Evolutionary conservation across 2,797 vertebrate genomes (phyloP).

Genomic region (Clarias fuscus): DNA sequence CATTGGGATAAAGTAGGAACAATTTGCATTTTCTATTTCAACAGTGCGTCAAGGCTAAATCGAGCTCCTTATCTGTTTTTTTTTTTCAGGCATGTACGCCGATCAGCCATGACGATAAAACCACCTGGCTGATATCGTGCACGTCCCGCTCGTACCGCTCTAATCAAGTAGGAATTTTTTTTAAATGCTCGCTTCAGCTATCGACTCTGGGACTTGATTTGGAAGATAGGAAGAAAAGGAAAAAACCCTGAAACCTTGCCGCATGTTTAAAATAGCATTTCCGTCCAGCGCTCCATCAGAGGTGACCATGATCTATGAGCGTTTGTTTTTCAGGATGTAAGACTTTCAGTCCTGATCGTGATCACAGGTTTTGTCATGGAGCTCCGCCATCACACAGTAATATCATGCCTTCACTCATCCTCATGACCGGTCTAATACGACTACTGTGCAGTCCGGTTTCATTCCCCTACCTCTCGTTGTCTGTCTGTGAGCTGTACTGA

Average conservation of each 20-base stretch:
- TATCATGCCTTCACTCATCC: slow-evolving; percentile 6
- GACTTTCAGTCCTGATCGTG: slow-evolving; percentile 12
- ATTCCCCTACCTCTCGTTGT: not conserved
- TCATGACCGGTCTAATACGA: not conserved
- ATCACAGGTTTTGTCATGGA: not conserved
- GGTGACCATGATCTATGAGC: not conserved
- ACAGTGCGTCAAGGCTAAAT: too few species aligned
- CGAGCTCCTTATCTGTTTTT: too few species aligned
- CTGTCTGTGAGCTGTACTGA: slow-evolving; percentile 23
- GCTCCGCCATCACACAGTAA: not conserved
- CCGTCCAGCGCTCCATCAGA: too few species aligned
- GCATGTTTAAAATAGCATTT: not conserved
- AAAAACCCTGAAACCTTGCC: not conserved
- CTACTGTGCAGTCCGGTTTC: slow-evolving; percentile 28
- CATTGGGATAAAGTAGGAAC: too few species aligned
- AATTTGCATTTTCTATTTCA: too few species aligned
- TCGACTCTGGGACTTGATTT: not conserved
- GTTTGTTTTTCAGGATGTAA: slow-evolving; percentile 17
- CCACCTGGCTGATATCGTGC: too few species aligned
- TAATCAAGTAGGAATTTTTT: not conserved
- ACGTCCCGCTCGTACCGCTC: too few species aligned
- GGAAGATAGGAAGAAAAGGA: not conserved
- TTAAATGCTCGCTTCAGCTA: not conserved
- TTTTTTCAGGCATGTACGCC: too few species aligned
- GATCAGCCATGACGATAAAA: too few species aligned